Conservation (phyloP, 2,113 vertebrate species). For the Hepsetus odoe region DNA sequence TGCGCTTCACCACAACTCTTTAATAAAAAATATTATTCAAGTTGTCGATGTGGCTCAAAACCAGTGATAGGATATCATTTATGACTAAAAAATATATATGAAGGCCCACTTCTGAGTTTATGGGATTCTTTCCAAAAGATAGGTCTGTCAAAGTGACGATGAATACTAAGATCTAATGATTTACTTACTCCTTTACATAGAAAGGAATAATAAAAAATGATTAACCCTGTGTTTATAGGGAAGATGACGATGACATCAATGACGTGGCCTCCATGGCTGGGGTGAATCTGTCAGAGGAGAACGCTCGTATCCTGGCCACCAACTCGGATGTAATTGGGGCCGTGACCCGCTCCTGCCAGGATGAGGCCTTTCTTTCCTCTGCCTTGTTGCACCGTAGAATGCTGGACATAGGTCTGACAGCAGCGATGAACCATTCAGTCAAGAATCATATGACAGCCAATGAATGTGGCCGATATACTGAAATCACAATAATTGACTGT, state of each 20-base stretch:
- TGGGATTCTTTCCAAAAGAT: neutral
- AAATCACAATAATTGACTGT: neutral
- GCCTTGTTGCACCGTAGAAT: conserved; percentile 87
- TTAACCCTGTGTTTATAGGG: conserved; percentile 71
- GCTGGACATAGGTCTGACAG: conserved; percentile 86
- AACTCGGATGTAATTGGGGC: conserved; percentile 93
- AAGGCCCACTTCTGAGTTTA: neutral
- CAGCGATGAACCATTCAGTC: neutral
- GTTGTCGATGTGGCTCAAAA: too few relatives aligned
- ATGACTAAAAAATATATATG: too few relatives aligned
- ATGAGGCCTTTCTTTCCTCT: conserved; percentile 89
- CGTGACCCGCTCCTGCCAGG: conserved; percentile 92
- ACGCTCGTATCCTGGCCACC: conserved; percentile 91
- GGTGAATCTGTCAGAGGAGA: conserved; percentile 95
- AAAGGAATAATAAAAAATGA: neutral
- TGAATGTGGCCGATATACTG: neutral
- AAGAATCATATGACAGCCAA: neutral
- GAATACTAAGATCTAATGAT: too few relatives aligned
- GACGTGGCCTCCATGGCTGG: conserved; percentile 98
- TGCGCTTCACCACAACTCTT: too few relatives aligned
- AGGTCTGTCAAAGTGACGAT: neutral
- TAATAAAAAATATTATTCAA: too few relatives aligned
- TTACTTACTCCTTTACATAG: too few relatives aligned
- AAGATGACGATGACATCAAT: conserved; percentile 97
- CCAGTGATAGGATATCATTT: too few relatives aligned